phyloP scores from a whole-genome alignment of 2,113 vertebrate genomes.

The Seriola quinqueradiata region DNA sequence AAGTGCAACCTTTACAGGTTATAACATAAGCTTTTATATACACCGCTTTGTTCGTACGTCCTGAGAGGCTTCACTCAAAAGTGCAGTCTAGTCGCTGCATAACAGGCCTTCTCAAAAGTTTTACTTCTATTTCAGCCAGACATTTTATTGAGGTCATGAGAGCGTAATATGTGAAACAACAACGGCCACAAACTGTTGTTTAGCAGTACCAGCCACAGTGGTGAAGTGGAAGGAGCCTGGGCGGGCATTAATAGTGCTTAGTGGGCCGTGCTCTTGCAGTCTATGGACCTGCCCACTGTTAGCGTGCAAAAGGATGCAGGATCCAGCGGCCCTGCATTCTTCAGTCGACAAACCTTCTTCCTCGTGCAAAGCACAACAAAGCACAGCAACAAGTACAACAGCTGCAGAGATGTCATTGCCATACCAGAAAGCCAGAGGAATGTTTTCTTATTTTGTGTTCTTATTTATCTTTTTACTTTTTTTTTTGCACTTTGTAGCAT shows the following conservation, averaged over 20 bases:
- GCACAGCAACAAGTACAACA: slow-evolving; percentile 36
- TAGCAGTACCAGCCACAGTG: slow-evolving; percentile 8
- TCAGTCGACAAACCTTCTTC: slow-evolving; percentile 61
- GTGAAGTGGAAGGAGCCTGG: slow-evolving; percentile 17
- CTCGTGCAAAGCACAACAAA: slow-evolving; percentile 64
- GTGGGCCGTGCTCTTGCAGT: slow-evolving; percentile 51
- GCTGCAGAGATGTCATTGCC: slow-evolving; percentile 50
- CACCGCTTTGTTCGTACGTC: slow-evolving; percentile 32
- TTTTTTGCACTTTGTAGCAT: slow-evolving; percentile 12
- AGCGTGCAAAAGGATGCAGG: not conserved
- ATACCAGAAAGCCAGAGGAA: slow-evolving; percentile 7
- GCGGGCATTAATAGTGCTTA: slow-evolving; percentile 35
- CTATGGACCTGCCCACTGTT: slow-evolving; percentile 8
- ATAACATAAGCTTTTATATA: slow-evolving; percentile 28
- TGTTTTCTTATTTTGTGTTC: slow-evolving; percentile 8
- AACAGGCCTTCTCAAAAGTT: slow-evolving; percentile 6
- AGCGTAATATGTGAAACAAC: slow-evolving; percentile 30
- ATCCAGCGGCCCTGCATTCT: slow-evolving; percentile 55
- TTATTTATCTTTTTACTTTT: not conserved
- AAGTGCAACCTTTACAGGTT: slow-evolving; percentile 46
- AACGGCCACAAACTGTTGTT: slow-evolving; percentile 48
- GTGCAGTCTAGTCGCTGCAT: not conserved
- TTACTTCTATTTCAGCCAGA: slow-evolving; percentile 13
- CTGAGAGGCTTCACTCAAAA: slow-evolving; percentile 13
- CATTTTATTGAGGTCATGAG: slow-evolving; percentile 35